These are phyloP conservation scores for Sebastes paucispinis DNA, from an alignment of 2,797 vertebrate genomes.

Conservation along the genomic window DNA sequence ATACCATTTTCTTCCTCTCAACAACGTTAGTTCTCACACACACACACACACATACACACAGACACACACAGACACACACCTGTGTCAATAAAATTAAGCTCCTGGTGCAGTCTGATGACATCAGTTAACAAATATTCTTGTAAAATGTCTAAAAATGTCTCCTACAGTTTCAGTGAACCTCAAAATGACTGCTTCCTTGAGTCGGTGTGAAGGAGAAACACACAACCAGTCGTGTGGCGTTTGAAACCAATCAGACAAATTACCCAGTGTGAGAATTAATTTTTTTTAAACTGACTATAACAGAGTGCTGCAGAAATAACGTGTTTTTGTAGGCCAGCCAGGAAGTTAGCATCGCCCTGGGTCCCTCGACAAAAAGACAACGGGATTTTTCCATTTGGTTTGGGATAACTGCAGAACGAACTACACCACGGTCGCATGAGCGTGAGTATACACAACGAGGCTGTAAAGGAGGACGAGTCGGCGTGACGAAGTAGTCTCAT, in stretches of 20 bases:
- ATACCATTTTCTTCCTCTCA: background rate
- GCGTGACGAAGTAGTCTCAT: no score
- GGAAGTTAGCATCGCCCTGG: no score
- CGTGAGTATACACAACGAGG: no score
- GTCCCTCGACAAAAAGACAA: no score
- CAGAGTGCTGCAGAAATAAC: no score
- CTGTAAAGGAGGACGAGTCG: no score
- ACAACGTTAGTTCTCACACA: background rate
- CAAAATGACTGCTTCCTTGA: background rate
- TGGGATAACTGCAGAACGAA: no score
- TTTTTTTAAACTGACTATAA: background rate
- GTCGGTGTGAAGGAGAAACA: background rate
- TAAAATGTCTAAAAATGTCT: constrained; percentile 3
- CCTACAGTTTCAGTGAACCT: constrained; percentile 6
- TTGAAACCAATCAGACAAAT: background rate
- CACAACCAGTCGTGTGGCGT: background rate
- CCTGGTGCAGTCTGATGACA: constrained; percentile 9
- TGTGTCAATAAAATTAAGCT: constrained; percentile 2
- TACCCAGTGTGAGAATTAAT: background rate
- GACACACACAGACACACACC: constrained; percentile 2
- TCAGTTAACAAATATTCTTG: background rate
- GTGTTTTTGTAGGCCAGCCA: no score
- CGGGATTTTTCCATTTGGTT: no score
- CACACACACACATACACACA: constrained; percentile 34
- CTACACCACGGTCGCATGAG: no score